These are phyloP conservation scores for Lathamus discolor DNA, from an alignment of 2,113 vertebrate species.

Conservation along the genomic window DNA sequence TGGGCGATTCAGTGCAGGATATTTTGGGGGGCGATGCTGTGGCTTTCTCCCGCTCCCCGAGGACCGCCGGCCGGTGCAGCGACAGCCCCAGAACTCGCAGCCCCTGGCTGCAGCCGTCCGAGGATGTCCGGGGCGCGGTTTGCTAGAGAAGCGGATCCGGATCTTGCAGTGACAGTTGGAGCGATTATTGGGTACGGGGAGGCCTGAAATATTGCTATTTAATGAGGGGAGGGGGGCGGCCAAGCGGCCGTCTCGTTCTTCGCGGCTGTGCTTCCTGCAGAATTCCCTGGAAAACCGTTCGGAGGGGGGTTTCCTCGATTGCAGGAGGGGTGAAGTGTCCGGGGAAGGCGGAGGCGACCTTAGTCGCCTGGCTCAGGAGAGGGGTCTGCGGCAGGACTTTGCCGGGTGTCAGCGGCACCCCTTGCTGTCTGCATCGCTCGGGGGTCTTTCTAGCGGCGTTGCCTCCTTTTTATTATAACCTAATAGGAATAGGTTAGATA, in stretches of 20 bases:
- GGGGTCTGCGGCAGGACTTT: neutral
- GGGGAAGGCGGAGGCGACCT: neutral
- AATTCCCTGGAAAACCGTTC: neutral
- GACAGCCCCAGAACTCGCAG: conserved; percentile 61
- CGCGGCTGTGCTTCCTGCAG: neutral
- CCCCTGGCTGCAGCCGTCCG: conserved; percentile 34
- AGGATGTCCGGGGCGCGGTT: conserved; percentile 11
- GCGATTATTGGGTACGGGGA: conserved; percentile 27
- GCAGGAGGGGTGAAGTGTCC: neutral
- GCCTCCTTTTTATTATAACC: neutral
- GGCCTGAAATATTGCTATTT: conserved; percentile 67
- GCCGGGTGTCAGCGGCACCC: no score
- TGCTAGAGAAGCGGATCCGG: neutral
- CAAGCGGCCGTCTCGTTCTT: neutral
- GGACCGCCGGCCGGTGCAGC: neutral
- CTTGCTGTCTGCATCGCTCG: neutral
- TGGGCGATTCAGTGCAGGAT: fast-evolving
- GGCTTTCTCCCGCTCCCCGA: neutral
- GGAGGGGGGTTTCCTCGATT: neutral
- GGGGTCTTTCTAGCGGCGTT: neutral
- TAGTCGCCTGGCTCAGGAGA: neutral
- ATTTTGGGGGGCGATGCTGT: neutral
- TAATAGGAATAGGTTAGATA: neutral
- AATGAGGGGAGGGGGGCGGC: conserved; percentile 4
- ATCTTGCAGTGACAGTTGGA: conserved; percentile 58